A percentile compares a stretch with the other conserved stretches of the same genome.
Evolutionary conservation across 2,113 vertebrate genomes (phyloP).

Genomic region (Etheostoma spectabile): DNA sequence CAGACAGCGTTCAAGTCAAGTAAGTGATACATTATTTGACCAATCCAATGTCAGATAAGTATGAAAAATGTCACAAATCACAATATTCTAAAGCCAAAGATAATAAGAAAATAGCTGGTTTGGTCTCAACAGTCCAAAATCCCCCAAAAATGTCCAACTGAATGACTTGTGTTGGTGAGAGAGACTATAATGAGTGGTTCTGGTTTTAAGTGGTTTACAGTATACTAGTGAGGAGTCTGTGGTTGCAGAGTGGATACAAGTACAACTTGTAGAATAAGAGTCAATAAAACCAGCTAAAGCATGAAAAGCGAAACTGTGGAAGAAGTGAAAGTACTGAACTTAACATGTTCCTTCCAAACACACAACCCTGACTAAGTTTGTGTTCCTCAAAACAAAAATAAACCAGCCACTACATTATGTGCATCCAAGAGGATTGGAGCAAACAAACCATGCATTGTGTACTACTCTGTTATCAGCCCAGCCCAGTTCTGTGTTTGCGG

Average conservation of each 20-base stretch:
- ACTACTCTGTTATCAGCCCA: constrained; percentile 69
- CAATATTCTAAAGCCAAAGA: not conserved
- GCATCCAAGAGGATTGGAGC: constrained; percentile 49
- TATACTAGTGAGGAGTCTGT: not conserved
- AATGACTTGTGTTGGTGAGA: not conserved
- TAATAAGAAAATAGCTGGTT: not conserved
- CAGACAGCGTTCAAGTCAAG: not conserved
- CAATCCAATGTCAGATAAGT: not conserved
- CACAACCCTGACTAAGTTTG: constrained; percentile 29
- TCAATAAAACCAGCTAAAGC: not conserved
- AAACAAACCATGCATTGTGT: constrained; percentile 52
- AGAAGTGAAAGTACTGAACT: constrained; percentile 9
- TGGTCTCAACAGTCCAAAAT: no score
- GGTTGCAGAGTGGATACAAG: not conserved
- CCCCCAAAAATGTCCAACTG: not conserved
- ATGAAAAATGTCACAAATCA: not conserved
- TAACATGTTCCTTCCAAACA: constrained; percentile 17
- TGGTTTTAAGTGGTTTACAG: not conserved
- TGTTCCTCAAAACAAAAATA: constrained; percentile 43
- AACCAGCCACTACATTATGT: constrained; percentile 38
- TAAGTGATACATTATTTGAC: not conserved
- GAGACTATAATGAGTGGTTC: constrained; percentile 21
- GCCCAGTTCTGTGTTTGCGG: constrained; percentile 69
- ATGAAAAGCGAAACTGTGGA: constrained; percentile 1
- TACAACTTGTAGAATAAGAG: not conserved